Evolutionary conservation across 2,113 vertebrate species (phyloP).

Genomic region (Atlantisia rogersi): DNA sequence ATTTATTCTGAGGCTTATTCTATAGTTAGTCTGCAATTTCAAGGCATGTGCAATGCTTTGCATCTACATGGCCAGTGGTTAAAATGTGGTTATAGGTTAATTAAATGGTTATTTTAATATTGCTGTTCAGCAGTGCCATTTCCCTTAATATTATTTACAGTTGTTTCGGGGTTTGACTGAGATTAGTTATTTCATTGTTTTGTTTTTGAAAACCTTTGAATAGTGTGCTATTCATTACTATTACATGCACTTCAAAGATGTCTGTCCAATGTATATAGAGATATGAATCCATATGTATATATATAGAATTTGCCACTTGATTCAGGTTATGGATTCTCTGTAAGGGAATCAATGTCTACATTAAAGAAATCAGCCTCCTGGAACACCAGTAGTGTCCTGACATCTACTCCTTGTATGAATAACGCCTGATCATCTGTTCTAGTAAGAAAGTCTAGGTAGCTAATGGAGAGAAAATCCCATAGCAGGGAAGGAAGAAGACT

Average conservation of each 20-base stretch:
- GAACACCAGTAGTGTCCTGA: background rate
- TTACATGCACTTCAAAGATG: background rate
- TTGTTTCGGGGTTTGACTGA: background rate
- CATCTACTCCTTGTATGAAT: accelerated
- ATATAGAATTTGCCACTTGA: background rate
- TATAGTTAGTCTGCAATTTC: background rate
- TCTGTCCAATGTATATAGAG: background rate
- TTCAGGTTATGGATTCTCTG: background rate
- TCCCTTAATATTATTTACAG: background rate
- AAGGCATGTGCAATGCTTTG: background rate
- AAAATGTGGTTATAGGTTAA: background rate
- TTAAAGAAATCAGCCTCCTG: background rate
- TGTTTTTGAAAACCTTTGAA: background rate
- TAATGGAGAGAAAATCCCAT: background rate
- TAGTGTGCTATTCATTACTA: background rate
- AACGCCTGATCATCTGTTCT: background rate
- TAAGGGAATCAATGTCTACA: background rate
- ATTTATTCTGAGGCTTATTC: background rate
- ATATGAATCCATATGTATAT: background rate
- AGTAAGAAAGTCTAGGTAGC: background rate
- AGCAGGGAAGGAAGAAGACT: background rate
- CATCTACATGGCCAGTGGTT: background rate
- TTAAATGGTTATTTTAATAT: background rate
- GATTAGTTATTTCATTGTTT: background rate
- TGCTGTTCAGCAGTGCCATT: background rate